phyloP scores from a whole-genome alignment of 1,140 invertebrate species.

The Pseudomyrmex gracilis region DNA sequence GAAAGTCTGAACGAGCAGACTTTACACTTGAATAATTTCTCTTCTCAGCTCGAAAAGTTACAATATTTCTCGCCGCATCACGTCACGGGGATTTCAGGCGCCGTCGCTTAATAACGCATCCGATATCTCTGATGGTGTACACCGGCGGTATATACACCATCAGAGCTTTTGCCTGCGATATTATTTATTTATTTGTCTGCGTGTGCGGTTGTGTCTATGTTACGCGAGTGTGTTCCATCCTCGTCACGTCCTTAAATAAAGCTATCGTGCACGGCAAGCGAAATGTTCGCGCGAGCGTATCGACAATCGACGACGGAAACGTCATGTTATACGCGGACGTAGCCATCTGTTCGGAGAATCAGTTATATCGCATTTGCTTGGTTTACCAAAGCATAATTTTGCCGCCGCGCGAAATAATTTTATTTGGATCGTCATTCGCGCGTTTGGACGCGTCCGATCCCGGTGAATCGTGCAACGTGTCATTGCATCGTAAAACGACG shows the following conservation, averaged over 20 bases:
- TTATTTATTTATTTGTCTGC: constrained; percentile 37
- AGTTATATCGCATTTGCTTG: constrained; percentile 19
- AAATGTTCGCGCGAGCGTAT: constrained; percentile 16
- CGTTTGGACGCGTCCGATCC: background rate
- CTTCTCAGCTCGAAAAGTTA: background rate
- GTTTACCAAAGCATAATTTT: constrained; percentile 43
- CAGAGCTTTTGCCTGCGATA: background rate
- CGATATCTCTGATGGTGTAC: background rate
- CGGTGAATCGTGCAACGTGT: background rate
- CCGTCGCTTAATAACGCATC: background rate
- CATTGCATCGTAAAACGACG: constrained; percentile 5
- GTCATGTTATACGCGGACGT: constrained; percentile 47
- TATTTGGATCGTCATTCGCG: background rate
- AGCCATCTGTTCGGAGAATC: constrained; percentile 33
- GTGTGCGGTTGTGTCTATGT: background rate
- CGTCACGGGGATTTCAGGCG: background rate
- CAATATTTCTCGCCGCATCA: background rate
- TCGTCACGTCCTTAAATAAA: constrained; percentile 47
- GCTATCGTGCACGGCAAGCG: background rate
- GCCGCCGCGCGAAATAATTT: constrained; percentile 24
- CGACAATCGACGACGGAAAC: constrained; percentile 60
- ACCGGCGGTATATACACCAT: background rate
- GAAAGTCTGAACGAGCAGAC: background rate
- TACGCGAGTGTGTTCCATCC: background rate
- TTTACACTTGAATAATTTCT: constrained; percentile 15